Evolutionary conservation across 2,888 invertebrate genomes (phyloP), one percentile per base, ranked within the genome.

Genomic region (Gymnoscelis rufifasciata): DNA sequence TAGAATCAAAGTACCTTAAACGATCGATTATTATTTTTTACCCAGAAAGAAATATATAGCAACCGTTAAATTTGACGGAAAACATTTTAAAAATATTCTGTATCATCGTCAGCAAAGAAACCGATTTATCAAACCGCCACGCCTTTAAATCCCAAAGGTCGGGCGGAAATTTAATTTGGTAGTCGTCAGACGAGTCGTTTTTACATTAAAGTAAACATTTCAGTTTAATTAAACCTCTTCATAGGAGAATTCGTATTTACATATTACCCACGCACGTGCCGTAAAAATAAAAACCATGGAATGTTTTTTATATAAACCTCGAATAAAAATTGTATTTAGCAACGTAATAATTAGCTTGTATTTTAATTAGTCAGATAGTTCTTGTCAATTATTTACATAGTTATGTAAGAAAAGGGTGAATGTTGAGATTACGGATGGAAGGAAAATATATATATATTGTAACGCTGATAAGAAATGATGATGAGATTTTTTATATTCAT

Each of bases 131-230:
- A 52, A 29, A 47, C 14, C 8, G 37, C 42, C 56, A 44, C 52
- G 40, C 54, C 54, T 49, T 33, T 40, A 26, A 36, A 37, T 51
- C 56, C 51, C 52, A 44, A 43, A 50, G 56, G 52, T 45, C 48
- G 19, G 28, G 29, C 41, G 43, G 43, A 41, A 45, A 53, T 52
- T 44, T 50, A 39, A 44, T 51, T 47, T 29, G 30, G 42, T 30
- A 38, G 43, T 47, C 51, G 44, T 43, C 43, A 38, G 42, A 28
- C 24, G 38, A 45, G 12, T 39, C 51, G 48, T 52, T 48, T 15
- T 13, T 31, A 33, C 14, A 13, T 33, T 31, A 14, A 33, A 33
- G 31, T 33, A 33, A 52, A 23, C 43, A 30, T 42, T 45, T 47
- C 43, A 41, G 43, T 47, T 42, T 44, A n/a, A 44, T 41, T 44